Base-by-base conservation (phyloP, 2,888 invertebrate genomes). In the Siphonodentalium dalli region DNA sequence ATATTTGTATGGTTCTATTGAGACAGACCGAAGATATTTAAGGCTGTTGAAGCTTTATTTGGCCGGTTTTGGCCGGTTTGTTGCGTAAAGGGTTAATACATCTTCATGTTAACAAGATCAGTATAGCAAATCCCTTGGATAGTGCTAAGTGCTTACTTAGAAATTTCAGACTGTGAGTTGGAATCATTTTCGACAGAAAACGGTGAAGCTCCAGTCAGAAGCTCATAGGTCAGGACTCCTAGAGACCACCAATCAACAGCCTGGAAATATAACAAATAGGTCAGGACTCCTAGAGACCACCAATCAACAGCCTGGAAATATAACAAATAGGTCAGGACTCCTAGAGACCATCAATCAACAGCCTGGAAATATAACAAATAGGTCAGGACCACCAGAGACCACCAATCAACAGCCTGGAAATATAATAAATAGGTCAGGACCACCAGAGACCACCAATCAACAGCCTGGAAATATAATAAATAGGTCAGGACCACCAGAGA, bases 241-340 rank as follows among this genome's bases (percentile, higher is more conserved):
- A 97, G 90, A 27, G 95, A 95, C 98, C 98, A 98, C 97, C 97
- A 98, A 84, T 98, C 98, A 6, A 96, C 97, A 43, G 94, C 92
- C 90, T 93, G 85, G 2, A 69, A 65, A 54, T n/a, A n/a, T 54
- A 15, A 51, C 40, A 39, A 53, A 85, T 96, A 98, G 0, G 95
- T 93, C 39, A 98, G 84, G 2, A 98, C 96, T 7, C 96, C 96
- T 7, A 97, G 90, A 27, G 95, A 95, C 98, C 98, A 98, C 97
- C 97, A 98, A 84, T 98, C 98, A 6, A 96, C 97, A 43, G 94
- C 92, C 90, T 93, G 85, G 2, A 69, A 65, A 54, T n/a, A 3
- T 21, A 49, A n/a, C n/a, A 41, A 34, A 13, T 31, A 6, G 31
- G 31, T 33, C 29, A 35, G 20, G 2, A 15, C 3, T 18, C 23